Percentiles rank a stretch among this genome's conserved stretches.
Conservation (phyloP, 2,888 invertebrate species). For the Dicranocentrus wangi region DNA sequence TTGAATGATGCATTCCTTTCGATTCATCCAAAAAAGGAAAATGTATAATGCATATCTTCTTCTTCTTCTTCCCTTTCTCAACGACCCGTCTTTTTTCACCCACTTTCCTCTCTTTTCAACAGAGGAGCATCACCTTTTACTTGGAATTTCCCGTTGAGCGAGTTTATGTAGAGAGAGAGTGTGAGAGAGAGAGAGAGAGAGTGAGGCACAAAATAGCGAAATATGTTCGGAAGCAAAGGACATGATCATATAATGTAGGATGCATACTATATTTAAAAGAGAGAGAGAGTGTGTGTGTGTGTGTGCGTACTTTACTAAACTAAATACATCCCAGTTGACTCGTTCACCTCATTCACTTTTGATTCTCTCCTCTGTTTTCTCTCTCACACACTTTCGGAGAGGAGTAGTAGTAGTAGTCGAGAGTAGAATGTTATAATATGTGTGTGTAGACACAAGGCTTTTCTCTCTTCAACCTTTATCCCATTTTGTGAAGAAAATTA, state of each 20-base stretch:
- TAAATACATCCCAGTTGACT: constrained; percentile 62
- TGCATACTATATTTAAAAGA: constrained; percentile 1
- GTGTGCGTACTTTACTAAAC: constrained; percentile 30
- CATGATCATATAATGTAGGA: too few species aligned
- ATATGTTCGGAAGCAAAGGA: too few species aligned
- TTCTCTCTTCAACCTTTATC: neutral
- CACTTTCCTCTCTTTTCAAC: constrained; percentile 22
- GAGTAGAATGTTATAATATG: too few species aligned
- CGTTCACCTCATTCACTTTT: constrained; percentile 57
- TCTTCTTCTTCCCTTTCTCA: neutral
- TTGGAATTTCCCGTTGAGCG: constrained; percentile 21
- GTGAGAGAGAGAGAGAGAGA: constrained; percentile 22
- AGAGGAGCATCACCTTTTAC: constrained; percentile 4
- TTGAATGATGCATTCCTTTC: constrained; percentile 8
- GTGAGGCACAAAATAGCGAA: neutral
- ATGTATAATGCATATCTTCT: constrained; percentile 39
- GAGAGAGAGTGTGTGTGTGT: too few species aligned
- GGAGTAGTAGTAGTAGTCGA: too few species aligned
- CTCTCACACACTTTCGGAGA: too few species aligned
- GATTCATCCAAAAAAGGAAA: constrained; percentile 15
- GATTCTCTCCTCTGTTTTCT: constrained; percentile 42
- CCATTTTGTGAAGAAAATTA: constrained; percentile 35
- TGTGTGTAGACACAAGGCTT: constrained; percentile 6
- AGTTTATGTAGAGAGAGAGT: constrained; percentile 17
- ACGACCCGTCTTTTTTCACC: constrained; percentile 1